These are phyloP conservation scores for Exephanes ischioxanthus DNA, from an alignment of 2,888 invertebrate species.

Conservation along the genomic window DNA sequence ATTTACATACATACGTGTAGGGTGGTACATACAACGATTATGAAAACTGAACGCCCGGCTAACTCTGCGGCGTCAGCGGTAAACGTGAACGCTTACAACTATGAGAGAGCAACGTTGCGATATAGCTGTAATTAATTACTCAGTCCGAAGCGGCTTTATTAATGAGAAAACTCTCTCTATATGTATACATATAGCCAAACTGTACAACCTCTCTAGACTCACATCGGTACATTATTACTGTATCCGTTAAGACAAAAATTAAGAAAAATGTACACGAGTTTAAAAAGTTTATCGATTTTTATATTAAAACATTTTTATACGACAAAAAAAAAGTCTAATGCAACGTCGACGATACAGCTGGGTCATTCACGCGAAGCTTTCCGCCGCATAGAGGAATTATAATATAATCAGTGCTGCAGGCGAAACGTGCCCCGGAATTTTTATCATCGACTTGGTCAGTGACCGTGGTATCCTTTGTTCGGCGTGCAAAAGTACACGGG, in stretches of 20 bases:
- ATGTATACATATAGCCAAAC: neutral
- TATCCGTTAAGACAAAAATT: neutral
- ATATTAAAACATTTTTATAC: neutral
- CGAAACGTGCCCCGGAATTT: slow-evolving; percentile 59
- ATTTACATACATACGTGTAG: neutral
- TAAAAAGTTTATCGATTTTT: neutral
- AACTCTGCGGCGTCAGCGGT: slow-evolving; percentile 38
- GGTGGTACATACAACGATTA: slow-evolving; percentile 48
- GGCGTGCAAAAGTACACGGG: slow-evolving; percentile 8
- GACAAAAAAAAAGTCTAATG: neutral
- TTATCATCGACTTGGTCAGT: slow-evolving; percentile 47
- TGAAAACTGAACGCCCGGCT: slow-evolving; percentile 53
- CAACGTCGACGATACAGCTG: neutral
- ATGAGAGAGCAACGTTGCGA: slow-evolving; percentile 49
- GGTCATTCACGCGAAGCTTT: slow-evolving; percentile 5
- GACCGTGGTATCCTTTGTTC: slow-evolving; percentile 36
- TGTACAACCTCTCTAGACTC: neutral
- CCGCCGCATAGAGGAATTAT: slow-evolving; percentile 31
- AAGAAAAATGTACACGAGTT: neutral
- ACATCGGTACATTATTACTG: neutral
- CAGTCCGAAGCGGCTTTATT: slow-evolving; percentile 45
- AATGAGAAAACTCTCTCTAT: slow-evolving; percentile 51
- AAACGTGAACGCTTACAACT: slow-evolving; percentile 48
- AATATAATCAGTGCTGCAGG: slow-evolving; percentile 53
- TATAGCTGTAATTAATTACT: slow-evolving; percentile 65